phyloP scores from a whole-genome alignment of 2,113 vertebrate species.

The Myotis davidii region DNA sequence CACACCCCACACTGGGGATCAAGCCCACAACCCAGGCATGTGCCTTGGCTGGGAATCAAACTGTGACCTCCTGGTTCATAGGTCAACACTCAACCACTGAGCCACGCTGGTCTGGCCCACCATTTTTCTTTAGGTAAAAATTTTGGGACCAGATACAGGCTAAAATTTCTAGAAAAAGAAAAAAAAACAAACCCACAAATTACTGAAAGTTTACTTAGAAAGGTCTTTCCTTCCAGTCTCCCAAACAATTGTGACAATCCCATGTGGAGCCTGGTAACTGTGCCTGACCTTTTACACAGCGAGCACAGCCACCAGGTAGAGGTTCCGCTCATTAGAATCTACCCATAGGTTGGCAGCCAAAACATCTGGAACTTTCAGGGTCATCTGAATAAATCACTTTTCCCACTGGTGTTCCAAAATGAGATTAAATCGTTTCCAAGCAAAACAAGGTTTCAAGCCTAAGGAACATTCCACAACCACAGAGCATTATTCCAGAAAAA shows the following conservation, averaged over 20 bases:
- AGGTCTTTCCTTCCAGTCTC: not conserved
- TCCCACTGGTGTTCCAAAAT: conserved; percentile 11
- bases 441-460: not conserved
- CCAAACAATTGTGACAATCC: not conserved
- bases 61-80: too few relatives aligned
- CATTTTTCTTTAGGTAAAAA: not conserved
- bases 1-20: too few relatives aligned
- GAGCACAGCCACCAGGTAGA: not conserved
- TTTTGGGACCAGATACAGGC: not conserved
- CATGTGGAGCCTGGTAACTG: not conserved
- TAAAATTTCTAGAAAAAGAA: not conserved
- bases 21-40: too few relatives aligned
- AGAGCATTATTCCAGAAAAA: not conserved
- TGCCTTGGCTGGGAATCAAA: too few relatives aligned
- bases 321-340: not conserved
- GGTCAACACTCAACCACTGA: too few relatives aligned
- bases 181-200: not conserved
- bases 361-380: not conserved
- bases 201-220: not conserved
- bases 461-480: not conserved
- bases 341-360: not conserved
- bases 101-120: not conserved
- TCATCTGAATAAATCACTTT: conserved; percentile 20
- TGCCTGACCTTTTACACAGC: not conserved
- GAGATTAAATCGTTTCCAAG: not conserved